These are phyloP conservation scores for Mythimna lalbum DNA, from an alignment of 2,888 invertebrate species.

Conservation along the genomic window DNA sequence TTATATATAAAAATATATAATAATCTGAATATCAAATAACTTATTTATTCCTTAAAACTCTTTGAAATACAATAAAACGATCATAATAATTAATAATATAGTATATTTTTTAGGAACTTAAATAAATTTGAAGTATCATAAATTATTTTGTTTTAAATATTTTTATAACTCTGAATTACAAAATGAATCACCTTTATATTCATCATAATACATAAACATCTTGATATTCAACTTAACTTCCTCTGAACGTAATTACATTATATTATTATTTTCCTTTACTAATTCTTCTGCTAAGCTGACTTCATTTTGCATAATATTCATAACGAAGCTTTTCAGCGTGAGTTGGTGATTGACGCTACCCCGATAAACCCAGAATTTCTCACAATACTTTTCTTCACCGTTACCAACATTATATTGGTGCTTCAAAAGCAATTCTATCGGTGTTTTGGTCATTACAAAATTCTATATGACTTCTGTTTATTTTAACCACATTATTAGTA, in stretches of 20 bases:
- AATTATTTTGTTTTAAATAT: neutral
- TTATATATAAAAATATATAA: no score
- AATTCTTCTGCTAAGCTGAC: neutral
- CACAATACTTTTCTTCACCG: slow-evolving; percentile 15
- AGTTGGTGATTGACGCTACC: neutral
- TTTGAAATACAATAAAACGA: neutral
- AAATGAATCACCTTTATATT: neutral
- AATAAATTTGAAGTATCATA: neutral
- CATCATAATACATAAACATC: no score
- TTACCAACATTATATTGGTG: neutral
- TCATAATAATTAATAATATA: neutral
- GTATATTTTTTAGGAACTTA: neutral
- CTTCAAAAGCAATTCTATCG: neutral
- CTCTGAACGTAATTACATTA: neutral
- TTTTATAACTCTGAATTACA: neutral
- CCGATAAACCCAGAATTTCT: neutral
- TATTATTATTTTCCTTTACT: neutral
- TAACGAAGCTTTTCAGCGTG: neutral
- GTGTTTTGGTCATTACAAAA: neutral
- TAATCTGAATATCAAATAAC: no score
- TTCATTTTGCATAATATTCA: neutral
- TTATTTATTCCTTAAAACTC: neutral
- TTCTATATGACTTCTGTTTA: slow-evolving; percentile 6
- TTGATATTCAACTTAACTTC: neutral
- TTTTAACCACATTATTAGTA: slow-evolving; percentile 32